Evolutionary conservation across 92 coral and sea anemone species (phyloP), one percentile per base, ranked within the genome.

Genomic region (Muricea muricata): DNA sequence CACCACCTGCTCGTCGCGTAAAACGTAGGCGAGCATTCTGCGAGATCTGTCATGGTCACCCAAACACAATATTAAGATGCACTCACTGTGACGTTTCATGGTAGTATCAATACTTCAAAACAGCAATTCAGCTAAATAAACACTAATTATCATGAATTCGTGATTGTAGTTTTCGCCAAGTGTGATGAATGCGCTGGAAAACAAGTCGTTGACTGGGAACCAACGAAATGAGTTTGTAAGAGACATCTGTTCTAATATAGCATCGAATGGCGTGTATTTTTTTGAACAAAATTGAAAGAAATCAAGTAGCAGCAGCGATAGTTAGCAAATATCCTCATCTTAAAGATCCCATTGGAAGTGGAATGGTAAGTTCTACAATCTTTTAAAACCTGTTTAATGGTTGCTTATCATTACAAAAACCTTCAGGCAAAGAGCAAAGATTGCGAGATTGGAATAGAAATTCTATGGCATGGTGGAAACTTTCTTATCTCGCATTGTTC

Each of bases 341-440:
- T 3, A 58, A 58, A 58, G 66, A 58, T 25, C 66, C 66, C 24
- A 58, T 58, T 58, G 66, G 66, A 4, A 58, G 32, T 58, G 66
- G 66, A 20, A 20, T 58, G 66, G 66, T 58, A 25, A n/a, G n/a
- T n/a, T n/a, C n/a, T n/a, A n/a, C n/a, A n/a, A 21, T 58, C 20
- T 20, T 21, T 3, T 58, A 58, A 4, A 58, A 5, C 6, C 7
- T 58, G 32, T 26, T 32, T 21, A 13, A 50, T 10, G 58, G 7
- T 3, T 4, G 58, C 17, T n/a, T n/a, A n/a, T n/a, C n/a, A 50
- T 50, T 50, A 2, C 3, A 13, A 50, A 50, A 50, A 50, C 58
- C 13, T 9, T 4, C 42, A 37, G 5, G 4, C 42, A 37, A 37
- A 4, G 42, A 37, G 42, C 9, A 9, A 9, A 37, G 5, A 9